Conservation (phyloP, 2,113 vertebrate genomes). For the Hepsetus odoe region DNA sequence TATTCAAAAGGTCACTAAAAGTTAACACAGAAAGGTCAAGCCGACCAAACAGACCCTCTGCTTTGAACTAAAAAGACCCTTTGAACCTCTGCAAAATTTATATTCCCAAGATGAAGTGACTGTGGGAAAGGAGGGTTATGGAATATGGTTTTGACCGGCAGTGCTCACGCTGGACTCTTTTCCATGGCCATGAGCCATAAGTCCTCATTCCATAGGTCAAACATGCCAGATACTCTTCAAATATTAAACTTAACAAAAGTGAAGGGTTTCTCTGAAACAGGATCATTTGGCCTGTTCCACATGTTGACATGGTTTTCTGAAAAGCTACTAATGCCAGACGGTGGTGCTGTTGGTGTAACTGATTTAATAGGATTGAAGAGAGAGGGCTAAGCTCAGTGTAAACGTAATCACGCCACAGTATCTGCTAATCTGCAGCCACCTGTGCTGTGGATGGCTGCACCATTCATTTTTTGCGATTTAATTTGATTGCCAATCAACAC, state of each 20-base stretch:
- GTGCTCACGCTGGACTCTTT: neutral
- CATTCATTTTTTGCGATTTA: too few relatives aligned
- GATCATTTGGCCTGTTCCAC: neutral
- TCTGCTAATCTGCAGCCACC: neutral
- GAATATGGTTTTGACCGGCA: neutral
- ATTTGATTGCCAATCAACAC: too few relatives aligned
- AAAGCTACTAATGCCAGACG: neutral
- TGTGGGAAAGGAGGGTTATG: neutral
- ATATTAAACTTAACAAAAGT: neutral
- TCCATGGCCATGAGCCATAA: neutral
- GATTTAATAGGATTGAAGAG: constrained; percentile 25
- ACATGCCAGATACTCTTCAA: too few relatives aligned
- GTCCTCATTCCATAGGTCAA: too few relatives aligned
- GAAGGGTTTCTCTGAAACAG: neutral
- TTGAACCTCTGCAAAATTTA: neutral
- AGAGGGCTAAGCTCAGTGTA: neutral
- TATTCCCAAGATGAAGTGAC: neutral
- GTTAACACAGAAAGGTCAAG: too few relatives aligned
- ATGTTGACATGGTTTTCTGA: neutral
- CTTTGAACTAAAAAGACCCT: neutral
- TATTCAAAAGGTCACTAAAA: too few relatives aligned
- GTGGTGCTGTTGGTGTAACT: neutral
- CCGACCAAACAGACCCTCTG: too few relatives aligned
- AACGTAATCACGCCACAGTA: constrained; percentile 7
- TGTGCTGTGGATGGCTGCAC: neutral